Conservation (phyloP, 2,113 vertebrate genomes). For the Dasypus novemcinctus region DNA sequence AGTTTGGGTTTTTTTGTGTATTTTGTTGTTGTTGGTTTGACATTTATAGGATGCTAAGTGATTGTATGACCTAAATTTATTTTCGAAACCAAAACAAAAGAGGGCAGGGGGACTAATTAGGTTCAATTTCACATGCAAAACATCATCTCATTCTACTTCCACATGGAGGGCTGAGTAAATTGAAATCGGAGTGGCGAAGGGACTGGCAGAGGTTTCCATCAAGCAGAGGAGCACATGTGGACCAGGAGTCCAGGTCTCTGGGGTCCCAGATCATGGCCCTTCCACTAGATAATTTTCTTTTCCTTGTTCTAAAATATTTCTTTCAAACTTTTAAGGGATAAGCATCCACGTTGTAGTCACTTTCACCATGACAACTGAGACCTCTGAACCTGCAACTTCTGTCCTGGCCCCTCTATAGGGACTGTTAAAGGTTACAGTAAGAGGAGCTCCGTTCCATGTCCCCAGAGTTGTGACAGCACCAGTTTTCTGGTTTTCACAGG, state of each 20-base stretch:
- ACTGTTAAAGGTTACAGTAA: background rate
- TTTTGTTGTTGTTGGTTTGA: background rate
- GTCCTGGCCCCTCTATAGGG: background rate
- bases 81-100: background rate
- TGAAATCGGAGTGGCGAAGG: no score
- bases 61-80: background rate
- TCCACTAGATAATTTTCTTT: background rate
- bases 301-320: background rate
- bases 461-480: rapidly evolving
- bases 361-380: background rate
- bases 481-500: no score
- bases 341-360: no score
- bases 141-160: background rate
- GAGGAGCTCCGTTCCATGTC: background rate
- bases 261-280: background rate
- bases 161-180: background rate
- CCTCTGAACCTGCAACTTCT: background rate
- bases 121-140: background rate
- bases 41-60: background rate
- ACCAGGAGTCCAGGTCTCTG: no score
- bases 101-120: no score
- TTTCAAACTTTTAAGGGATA: background rate
- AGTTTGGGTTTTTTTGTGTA: background rate
- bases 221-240: no score
- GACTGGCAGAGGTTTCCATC: background rate